Percentiles rank a stretch among this genome's conserved stretches.
phyloP scores from a whole-genome alignment of 2,888 invertebrate genomes.

The Lasiommata megera region DNA sequence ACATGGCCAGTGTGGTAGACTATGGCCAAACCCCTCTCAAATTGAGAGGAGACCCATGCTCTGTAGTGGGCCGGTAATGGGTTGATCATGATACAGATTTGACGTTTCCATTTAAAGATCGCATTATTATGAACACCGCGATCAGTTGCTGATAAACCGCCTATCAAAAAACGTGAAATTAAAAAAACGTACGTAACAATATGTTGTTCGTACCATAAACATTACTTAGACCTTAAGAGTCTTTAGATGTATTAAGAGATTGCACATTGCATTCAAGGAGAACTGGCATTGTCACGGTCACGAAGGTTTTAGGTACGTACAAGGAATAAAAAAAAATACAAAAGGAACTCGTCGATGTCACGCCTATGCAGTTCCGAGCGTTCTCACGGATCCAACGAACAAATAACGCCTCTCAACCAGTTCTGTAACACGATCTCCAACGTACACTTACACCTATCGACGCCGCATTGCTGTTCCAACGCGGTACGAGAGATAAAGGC shows the following conservation, averaged over 20 bases:
- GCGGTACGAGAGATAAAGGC: slow-evolving; percentile 22
- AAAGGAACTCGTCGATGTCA: slow-evolving; percentile 73
- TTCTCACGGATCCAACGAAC: slow-evolving; percentile 75
- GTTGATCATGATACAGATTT: too few species aligned
- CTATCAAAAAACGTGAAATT: too few species aligned
- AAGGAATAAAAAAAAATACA: slow-evolving; percentile 42
- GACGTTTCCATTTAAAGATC: too few species aligned
- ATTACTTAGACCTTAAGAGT: not conserved
- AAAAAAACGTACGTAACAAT: too few species aligned
- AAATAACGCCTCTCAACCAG: slow-evolving; percentile 64
- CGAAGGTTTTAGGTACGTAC: slow-evolving; percentile 64
- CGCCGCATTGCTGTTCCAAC: slow-evolving; percentile 42
- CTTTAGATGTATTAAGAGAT: slow-evolving; percentile 7
- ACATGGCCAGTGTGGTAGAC: too few species aligned
- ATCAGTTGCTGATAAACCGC: too few species aligned
- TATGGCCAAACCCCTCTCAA: too few species aligned
- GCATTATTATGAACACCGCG: too few species aligned
- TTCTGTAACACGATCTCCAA: slow-evolving; percentile 55
- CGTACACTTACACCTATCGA: slow-evolving; percentile 47
- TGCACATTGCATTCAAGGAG: slow-evolving; percentile 27
- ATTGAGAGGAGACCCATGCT: too few species aligned
- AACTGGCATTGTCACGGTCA: slow-evolving; percentile 73
- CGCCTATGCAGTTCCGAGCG: slow-evolving; percentile 75
- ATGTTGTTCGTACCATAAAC: not conserved
- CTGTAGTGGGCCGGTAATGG: too few species aligned